Conservation (phyloP, 2,797 vertebrate genomes). For the Zenarchopterus dispar region DNA sequence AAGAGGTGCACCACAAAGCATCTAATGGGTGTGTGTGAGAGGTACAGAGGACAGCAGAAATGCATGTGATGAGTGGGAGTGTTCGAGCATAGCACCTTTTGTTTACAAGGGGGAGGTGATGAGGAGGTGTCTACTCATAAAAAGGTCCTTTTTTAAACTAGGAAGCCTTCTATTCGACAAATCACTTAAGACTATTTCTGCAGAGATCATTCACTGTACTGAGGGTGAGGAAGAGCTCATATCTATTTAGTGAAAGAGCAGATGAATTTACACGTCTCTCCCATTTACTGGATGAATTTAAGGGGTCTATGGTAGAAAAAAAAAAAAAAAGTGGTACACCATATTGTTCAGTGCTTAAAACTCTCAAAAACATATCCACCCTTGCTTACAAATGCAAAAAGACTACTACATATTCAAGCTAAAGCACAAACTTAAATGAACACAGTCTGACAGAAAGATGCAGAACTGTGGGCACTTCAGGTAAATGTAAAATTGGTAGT, state of each 20-base stretch:
- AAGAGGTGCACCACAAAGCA: slow-evolving; percentile 46
- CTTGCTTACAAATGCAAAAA: background rate
- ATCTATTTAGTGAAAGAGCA: slow-evolving; percentile 6
- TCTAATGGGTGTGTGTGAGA: slow-evolving; percentile 45
- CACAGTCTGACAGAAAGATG: too few species aligned
- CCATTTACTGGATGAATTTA: background rate
- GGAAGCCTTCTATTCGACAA: slow-evolving; percentile 40
- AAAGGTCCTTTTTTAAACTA: slow-evolving; percentile 45
- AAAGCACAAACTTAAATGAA: too few species aligned
- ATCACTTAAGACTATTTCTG: slow-evolving; percentile 45
- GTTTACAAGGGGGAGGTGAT: slow-evolving; percentile 49
- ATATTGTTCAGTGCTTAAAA: background rate
- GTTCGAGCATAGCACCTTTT: slow-evolving; percentile 48
- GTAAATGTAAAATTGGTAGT: too few species aligned
- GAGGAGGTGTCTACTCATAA: slow-evolving; percentile 32
- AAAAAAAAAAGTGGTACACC: too few species aligned
- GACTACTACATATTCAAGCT: too few species aligned
- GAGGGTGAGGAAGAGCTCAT: slow-evolving; percentile 1
- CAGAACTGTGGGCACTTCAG: too few species aligned
- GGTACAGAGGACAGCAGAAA: slow-evolving; percentile 34
- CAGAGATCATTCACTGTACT: slow-evolving; percentile 34
- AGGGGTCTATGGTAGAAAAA: too few species aligned
- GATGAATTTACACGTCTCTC: background rate
- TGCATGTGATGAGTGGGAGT: slow-evolving; percentile 44
- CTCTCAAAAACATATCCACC: background rate